These are phyloP conservation scores for Agraylea sexmaculata DNA, from an alignment of 1,140 invertebrate species.

Conservation along the genomic window DNA sequence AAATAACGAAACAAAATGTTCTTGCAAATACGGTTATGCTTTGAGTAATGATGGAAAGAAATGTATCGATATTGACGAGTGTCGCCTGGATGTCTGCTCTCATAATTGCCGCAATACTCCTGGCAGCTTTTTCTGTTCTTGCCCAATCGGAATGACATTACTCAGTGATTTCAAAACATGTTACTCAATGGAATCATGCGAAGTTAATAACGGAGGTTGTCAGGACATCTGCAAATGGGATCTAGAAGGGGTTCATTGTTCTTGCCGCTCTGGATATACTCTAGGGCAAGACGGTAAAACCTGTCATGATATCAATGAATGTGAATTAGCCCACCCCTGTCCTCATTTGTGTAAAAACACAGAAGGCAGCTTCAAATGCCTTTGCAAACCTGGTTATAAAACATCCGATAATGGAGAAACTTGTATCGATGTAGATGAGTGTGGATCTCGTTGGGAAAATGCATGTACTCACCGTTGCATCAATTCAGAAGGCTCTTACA, in stretches of 20 bases:
- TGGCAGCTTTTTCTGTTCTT: constrained; percentile 56
- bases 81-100: constrained; percentile 39
- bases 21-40: constrained; percentile 39
- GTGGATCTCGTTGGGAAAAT: constrained; percentile 54
- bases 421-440: constrained; percentile 75
- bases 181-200: constrained; percentile 41
- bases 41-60: constrained; percentile 24
- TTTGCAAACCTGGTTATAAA: constrained; percentile 51
- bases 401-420: constrained; percentile 54
- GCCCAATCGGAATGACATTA: constrained; percentile 35
- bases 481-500: constrained; percentile 61
- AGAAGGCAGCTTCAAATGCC: constrained; percentile 36
- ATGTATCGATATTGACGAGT: constrained; percentile 57
- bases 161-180: constrained; percentile 39
- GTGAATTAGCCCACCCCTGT: constrained; percentile 34
- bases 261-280: constrained; percentile 40
- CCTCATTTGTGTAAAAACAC: constrained; percentile 36
- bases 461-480: constrained; percentile 50
- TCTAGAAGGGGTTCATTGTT: constrained; percentile 3
- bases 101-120: constrained; percentile 58
- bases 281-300: constrained; percentile 39
- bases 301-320: constrained; percentile 52
- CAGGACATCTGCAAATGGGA: constrained; percentile 21
- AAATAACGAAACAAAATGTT: constrained; percentile 34
- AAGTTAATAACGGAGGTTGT: constrained; percentile 41